These are phyloP conservation scores for Platalea minor DNA, from an alignment of 2,797 vertebrate species.

Conservation along the genomic window DNA sequence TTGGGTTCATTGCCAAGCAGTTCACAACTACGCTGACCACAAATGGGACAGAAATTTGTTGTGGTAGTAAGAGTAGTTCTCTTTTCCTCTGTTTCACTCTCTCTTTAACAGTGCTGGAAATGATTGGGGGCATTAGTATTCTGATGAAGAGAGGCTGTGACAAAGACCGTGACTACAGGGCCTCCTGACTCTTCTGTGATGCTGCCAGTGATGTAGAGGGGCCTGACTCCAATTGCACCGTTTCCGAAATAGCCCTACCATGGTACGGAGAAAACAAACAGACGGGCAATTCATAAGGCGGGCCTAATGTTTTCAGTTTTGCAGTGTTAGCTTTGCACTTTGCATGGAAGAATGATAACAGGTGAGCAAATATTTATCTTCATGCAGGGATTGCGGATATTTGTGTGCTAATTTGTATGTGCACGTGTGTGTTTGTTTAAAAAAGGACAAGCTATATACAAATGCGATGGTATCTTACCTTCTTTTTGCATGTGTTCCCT, in stretches of 20 bases:
- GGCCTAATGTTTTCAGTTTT: background rate
- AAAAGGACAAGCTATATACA: background rate
- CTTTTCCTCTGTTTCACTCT: background rate
- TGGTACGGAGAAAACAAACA: conserved; percentile 50
- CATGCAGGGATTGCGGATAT: background rate
- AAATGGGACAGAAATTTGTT: background rate
- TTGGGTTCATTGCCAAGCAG: background rate
- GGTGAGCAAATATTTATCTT: conserved; percentile 40
- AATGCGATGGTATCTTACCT: background rate
- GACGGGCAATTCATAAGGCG: conserved; percentile 19
- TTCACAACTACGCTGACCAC: background rate
- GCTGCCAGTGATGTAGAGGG: conserved; percentile 62
- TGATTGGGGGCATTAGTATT: conserved; percentile 63
- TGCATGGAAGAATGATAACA: conserved; percentile 59
- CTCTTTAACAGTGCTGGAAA: background rate
- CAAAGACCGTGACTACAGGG: conserved; percentile 53
- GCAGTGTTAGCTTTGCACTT: background rate
- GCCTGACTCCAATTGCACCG: conserved; percentile 59
- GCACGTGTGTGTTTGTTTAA: background rate
- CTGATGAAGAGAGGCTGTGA: conserved; percentile 68
- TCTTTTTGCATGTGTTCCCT: background rate
- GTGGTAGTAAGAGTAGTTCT: background rate
- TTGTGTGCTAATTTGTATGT: background rate
- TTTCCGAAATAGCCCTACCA: background rate
- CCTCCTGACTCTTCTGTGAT: conserved; percentile 51